These are phyloP conservation scores for Hypena proboscidalis DNA, from an alignment of 2,888 invertebrate genomes.

Conservation along the genomic window DNA sequence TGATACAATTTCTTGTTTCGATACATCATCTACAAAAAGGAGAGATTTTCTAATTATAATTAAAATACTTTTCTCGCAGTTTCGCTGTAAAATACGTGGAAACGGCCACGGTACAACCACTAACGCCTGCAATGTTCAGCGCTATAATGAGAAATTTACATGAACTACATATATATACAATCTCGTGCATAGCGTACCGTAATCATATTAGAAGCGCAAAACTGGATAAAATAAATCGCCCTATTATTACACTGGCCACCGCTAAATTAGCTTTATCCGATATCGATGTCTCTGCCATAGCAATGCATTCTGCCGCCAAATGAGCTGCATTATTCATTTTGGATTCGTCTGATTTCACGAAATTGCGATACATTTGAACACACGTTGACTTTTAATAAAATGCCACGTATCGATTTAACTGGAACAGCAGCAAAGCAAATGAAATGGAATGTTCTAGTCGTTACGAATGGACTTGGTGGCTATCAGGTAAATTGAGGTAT, in stretches of 20 bases:
- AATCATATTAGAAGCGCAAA: conserved; percentile 28
- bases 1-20: too few relatives aligned
- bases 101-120: conserved; percentile 12
- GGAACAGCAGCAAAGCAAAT: not conserved
- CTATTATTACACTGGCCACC: conserved; percentile 38
- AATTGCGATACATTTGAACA: conserved; percentile 35
- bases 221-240: conserved; percentile 44
- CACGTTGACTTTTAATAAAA: conserved; percentile 17
- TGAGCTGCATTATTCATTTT: conserved; percentile 51
- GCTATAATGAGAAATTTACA: conserved; percentile 32
- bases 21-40: too few relatives aligned
- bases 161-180: conserved; percentile 28
- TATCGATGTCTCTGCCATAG: conserved; percentile 47
- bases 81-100: not conserved
- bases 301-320: conserved; percentile 42
- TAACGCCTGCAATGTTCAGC: conserved; percentile 12
- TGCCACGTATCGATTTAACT: not conserved
- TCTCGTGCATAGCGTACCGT: conserved; percentile 11
- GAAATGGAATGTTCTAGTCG: not conserved
- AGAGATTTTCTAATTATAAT: too few relatives aligned
- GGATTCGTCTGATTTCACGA: conserved; percentile 37
- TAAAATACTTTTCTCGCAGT: not conserved
- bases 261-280: conserved; percentile 49
- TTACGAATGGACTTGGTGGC: not conserved
- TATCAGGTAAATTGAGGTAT: conserved; percentile 4